Base-by-base conservation (phyloP, 2,113 vertebrate genomes). In the Thinocorus orbignyianus region DNA sequence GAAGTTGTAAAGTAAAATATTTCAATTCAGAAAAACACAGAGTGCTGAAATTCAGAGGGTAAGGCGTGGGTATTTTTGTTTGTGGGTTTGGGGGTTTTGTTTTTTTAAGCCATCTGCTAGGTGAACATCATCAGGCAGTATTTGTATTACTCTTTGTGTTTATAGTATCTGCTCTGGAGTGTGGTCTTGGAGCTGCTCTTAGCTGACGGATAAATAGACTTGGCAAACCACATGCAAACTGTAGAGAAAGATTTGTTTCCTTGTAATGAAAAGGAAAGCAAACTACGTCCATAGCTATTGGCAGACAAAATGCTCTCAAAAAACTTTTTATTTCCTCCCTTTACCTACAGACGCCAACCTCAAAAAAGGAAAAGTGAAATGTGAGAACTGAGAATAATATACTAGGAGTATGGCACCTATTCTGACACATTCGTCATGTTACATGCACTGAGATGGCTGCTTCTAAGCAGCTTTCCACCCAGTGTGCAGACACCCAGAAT, bases 251-350 rank as follows among this genome's bases (percentile, higher is more conserved):
- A 69, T 55, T 66, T 64, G 23, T 54, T 81, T 78, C 51, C 33
- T 66, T 66, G 16, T 51, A 90, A 65, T 33, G 49, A 84, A 90
- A 86, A 68, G 31, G n/a, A 92, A 88, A 92, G 6, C 9, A 83
- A 78, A 84, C 55, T 1, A 37, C 61, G 4, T 57, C 11, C 61
- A 23, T 33, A 88, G 19, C 15, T 66, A 84, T 73, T 49, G 24
- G 37, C 28, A 70, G 25, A 30, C 42, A 86, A 86, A 86, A 92
- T 22, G 2, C 5, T 76, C 33, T 72, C 26, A 39, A 79, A 61
- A 74, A 13, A 0, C 4, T 14, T 16, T 58, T 23, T 1, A 46
- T 22, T 42, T 77, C 26, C 16, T 76, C 9, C 10, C 6, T 72
- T 72, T 83, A 57, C 39, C 14, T 39, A 55, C 4, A 88, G 79